Evolutionary conservation across 2,797 vertebrate genomes (phyloP).

Genomic region (Cossypha polioptera): DNA sequence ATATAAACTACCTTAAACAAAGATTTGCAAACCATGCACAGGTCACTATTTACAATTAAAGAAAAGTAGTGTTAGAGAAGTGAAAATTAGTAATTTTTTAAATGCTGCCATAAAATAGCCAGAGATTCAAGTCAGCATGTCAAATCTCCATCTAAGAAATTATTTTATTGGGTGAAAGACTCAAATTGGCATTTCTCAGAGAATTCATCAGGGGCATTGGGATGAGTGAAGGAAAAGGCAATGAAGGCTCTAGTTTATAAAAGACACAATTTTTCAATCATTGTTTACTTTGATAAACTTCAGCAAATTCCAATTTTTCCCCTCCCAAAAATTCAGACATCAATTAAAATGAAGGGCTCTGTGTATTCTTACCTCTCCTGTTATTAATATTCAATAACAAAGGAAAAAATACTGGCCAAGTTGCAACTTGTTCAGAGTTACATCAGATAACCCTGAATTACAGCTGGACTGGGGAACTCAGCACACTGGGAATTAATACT

Average conservation of each 20-base stretch:
- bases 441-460: not conserved
- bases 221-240: not conserved
- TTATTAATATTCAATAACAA: not conserved
- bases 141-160: not conserved
- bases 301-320: not conserved
- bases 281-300: not conserved
- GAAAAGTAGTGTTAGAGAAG: not conserved
- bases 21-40: conserved; percentile 22
- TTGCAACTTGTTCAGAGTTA: conserved; percentile 24
- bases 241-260: not conserved
- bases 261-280: not conserved
- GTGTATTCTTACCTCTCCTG: not conserved
- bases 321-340: not conserved
- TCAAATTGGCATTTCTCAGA: not conserved
- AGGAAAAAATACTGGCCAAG: not conserved
- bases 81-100: not conserved
- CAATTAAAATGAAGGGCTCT: not conserved
- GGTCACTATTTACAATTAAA: not conserved
- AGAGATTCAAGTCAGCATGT: not conserved
- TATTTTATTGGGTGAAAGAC: not conserved
- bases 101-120: not conserved
- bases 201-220: not conserved
- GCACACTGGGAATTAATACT: not conserved
- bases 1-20: not conserved
- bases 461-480: not conserved